These are phyloP conservation scores for Jacana jacana DNA, from an alignment of 2,113 vertebrate species.

Conservation along the genomic window DNA sequence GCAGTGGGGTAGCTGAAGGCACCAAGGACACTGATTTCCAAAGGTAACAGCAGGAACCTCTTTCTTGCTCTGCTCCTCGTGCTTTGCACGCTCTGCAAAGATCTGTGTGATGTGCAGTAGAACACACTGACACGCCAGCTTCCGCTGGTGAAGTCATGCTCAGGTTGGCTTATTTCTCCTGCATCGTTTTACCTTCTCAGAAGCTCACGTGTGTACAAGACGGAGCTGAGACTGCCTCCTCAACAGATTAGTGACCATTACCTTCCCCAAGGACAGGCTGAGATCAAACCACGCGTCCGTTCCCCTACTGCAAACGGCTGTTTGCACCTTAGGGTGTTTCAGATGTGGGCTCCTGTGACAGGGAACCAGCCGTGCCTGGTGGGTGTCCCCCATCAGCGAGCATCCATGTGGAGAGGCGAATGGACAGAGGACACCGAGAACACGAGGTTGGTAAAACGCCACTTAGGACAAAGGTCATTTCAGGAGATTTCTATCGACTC, in stretches of 20 bases:
- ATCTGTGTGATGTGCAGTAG: background rate
- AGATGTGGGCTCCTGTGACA: background rate
- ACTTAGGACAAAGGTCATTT: constrained; percentile 7
- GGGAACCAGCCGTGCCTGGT: background rate
- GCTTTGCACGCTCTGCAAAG: background rate
- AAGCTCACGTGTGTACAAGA: background rate
- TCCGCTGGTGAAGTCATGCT: background rate
- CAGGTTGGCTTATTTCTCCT: background rate
- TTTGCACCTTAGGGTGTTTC: background rate
- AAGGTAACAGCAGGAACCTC: background rate
- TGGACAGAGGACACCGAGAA: background rate
- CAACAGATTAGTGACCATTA: background rate
- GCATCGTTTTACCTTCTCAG: background rate
- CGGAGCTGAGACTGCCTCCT: background rate
- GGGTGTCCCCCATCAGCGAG: background rate
- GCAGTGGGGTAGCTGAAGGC: background rate
- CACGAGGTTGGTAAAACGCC: background rate
- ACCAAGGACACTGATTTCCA: background rate
- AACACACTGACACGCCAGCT: background rate
- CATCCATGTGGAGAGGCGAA: accelerated
- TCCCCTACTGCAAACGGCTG: background rate
- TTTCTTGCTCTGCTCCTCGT: background rate
- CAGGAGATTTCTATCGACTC: background rate
- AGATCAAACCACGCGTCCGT: background rate
- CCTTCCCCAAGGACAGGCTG: background rate